Conservation (phyloP, 2,888 invertebrate species). For the Julus scanicus region DNA sequence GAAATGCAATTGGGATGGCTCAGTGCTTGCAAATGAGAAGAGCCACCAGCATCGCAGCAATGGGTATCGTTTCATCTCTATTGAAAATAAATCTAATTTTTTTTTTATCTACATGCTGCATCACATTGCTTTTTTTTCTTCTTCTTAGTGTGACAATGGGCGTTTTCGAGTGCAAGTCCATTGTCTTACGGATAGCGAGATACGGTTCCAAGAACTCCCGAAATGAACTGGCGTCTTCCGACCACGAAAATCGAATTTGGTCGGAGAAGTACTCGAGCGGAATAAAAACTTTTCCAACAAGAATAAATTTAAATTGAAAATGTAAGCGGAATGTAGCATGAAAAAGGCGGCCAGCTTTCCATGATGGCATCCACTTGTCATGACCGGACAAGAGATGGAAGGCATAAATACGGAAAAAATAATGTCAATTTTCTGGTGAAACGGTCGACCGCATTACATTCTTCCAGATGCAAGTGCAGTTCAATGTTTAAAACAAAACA, state of each 20-base stretch:
- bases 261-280: not conserved
- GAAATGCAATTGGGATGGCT: constrained; percentile 36
- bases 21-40: constrained; percentile 23
- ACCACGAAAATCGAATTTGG: constrained; percentile 38
- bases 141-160: not conserved
- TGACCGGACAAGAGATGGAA: not conserved
- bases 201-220: not conserved
- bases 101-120: not conserved
- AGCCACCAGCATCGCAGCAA: not conserved
- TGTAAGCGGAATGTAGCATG: not conserved
- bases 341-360: not conserved
- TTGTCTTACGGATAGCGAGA: constrained; percentile 29
- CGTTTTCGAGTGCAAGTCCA: not conserved
- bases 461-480: not conserved
- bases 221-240: not conserved
- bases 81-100: constrained; percentile 42
- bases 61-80: constrained; percentile 39
- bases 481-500: constrained; percentile 6
- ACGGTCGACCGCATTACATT: constrained; percentile 1
- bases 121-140: not conserved
- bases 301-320: constrained; percentile 39
- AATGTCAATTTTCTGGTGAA: not conserved
- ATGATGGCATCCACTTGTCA: constrained; percentile 4
- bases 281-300: not conserved
- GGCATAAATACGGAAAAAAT: not conserved